These are phyloP conservation scores for Xerus rutilus DNA, from an alignment of 2,797 vertebrate genomes.

Conservation along the genomic window DNA sequence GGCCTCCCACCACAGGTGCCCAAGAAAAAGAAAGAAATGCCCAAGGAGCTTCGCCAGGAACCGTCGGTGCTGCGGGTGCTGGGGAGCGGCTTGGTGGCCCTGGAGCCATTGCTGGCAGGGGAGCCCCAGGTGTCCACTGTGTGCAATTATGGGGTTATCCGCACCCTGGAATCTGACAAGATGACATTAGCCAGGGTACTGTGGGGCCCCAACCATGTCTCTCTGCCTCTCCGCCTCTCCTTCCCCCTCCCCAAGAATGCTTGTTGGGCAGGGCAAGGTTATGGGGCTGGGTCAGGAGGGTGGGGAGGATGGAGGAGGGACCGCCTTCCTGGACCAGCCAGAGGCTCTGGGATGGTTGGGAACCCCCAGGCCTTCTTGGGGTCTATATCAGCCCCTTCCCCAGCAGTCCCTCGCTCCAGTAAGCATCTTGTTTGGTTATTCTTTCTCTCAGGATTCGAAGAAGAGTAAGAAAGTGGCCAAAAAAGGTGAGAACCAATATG, in stretches of 20 bases:
- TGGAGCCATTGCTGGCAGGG: constrained; percentile 88
- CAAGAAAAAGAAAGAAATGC: constrained; percentile 84
- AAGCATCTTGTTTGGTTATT: not conserved
- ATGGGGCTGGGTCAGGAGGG: not conserved
- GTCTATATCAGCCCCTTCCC: not conserved
- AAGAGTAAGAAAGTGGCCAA: constrained; percentile 59
- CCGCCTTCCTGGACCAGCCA: not conserved
- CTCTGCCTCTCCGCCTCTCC: not conserved
- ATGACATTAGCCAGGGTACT: constrained; percentile 49
- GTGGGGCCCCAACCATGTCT: not conserved
- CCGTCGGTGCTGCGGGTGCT: constrained; percentile 87
- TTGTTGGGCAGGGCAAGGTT: not conserved
- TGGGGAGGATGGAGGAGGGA: too few relatives aligned
- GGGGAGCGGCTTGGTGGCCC: constrained; percentile 83
- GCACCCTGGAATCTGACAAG: constrained; percentile 70
- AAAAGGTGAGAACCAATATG: not conserved
- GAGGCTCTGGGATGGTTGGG: too few relatives aligned
- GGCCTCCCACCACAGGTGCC: not conserved
- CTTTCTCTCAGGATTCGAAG: constrained; percentile 72
- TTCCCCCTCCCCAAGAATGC: too few relatives aligned
- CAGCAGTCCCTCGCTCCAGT: fast-evolving
- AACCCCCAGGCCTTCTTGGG: fast-evolving
- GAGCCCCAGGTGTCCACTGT: constrained; percentile 82
- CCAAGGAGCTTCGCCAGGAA: constrained; percentile 87
- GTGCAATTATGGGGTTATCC: constrained; percentile 89